Percentiles rank a stretch among this genome's conserved stretches.
phyloP scores from a whole-genome alignment of 2,113 vertebrate genomes.

The Gobius niger region DNA sequence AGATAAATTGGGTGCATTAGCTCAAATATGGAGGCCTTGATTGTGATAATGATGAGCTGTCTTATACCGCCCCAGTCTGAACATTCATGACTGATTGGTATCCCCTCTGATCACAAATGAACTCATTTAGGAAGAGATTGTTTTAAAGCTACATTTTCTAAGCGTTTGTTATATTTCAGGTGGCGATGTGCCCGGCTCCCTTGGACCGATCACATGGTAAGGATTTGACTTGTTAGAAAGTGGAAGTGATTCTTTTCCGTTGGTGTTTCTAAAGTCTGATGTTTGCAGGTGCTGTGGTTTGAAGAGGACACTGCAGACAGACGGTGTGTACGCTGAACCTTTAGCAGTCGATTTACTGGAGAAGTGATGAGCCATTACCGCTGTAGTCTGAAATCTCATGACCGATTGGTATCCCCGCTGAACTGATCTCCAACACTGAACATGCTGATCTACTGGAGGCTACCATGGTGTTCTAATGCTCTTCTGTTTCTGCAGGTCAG shows the following conservation, averaged over 20 bases:
- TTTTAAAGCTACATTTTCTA: too few species aligned
- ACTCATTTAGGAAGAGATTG: too few species aligned
- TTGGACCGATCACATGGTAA: background rate
- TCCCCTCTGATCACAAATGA: conserved; percentile 38
- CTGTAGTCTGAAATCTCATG: conserved; percentile 39
- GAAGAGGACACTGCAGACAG: background rate
- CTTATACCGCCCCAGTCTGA: conserved; percentile 70
- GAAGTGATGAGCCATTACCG: conserved; percentile 1
- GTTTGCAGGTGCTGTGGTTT: background rate
- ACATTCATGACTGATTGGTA: conserved; percentile 48
- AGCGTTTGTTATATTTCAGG: too few species aligned
- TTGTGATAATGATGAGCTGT: conserved; percentile 49
- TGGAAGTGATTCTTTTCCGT: background rate
- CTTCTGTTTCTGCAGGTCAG: background rate
- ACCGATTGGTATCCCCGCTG: conserved; percentile 33
- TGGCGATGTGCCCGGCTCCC: too few species aligned
- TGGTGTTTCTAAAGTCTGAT: background rate
- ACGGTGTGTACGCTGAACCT: background rate
- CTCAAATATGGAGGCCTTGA: too few species aligned
- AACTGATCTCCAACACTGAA: conserved; percentile 21
- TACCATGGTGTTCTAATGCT: background rate
- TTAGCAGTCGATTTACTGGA: background rate
- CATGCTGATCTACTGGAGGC: background rate
- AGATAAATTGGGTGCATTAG: too few species aligned
- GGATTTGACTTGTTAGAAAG: background rate